Percentiles rank a stretch among this genome's conserved stretches.
Conservation (phyloP, 2,113 vertebrate species). For the Labeo rohita region DNA sequence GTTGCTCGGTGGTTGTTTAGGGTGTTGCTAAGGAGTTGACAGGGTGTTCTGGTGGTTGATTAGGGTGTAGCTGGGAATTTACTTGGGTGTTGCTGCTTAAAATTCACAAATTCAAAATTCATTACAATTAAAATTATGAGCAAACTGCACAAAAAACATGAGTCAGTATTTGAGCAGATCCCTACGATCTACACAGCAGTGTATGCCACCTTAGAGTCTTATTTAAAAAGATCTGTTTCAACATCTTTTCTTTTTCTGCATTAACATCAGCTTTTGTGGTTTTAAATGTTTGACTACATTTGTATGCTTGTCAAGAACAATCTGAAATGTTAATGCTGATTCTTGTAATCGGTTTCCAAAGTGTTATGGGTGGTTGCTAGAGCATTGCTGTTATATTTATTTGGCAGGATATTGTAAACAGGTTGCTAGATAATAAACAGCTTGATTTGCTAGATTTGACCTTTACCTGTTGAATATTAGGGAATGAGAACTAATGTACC, state of each 20-base stretch:
- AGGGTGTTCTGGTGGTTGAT: neutral
- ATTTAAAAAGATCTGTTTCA: no score
- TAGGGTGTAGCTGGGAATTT: neutral
- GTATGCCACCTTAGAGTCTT: neutral
- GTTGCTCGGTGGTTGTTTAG: neutral
- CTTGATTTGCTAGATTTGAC: neutral
- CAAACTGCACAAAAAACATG: neutral
- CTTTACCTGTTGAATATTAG: neutral
- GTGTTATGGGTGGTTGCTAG: neutral
- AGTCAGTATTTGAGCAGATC: neutral
- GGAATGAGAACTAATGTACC: slow-evolving; percentile 68
- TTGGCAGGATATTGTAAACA: neutral
- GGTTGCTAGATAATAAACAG: neutral
- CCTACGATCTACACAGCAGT: neutral
- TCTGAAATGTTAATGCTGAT: no score
- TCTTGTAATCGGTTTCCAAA: neutral
- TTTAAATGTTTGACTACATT: no score
- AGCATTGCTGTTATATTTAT: neutral
- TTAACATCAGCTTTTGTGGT: neutral
- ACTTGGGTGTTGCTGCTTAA: neutral
- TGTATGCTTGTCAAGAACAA: no score
- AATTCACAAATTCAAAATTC: no score
- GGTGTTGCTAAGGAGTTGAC: neutral
- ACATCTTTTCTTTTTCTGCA: neutral
- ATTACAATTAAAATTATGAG: neutral